Base-by-base conservation (phyloP, 2,797 vertebrate species). In the Danio tinwini region DNA sequence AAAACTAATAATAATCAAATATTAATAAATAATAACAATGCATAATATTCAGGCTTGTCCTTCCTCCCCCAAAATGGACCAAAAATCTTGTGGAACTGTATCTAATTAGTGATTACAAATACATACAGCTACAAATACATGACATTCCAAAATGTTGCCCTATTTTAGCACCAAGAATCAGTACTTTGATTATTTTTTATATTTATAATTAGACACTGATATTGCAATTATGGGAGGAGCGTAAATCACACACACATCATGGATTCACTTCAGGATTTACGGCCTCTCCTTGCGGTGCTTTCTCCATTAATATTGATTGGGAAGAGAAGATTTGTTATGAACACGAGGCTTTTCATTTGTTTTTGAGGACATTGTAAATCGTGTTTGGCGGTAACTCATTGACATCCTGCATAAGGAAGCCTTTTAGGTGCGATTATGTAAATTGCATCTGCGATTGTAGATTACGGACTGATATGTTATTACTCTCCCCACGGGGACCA, bases 121-220 rank as follows among this genome's bases (percentile, higher is more conserved):
- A 29, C 29, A n/a, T n/a, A n/a, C 3, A 29, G 29, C 29, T 29
- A 29, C 29, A 29, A 29, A 29, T 3, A 29, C 29, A 29, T 3
- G 29, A 29, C 29, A 29, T 29, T 29, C 29, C 29, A 29, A 1
- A 29, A 29, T 29, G 29, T 29, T 29, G 29, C 29, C 29, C 29
- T 29, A 29, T 29, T 29, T 29, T 29, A 1, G 29, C 29, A 29
- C 29, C 29, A 29, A 29, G 29, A 29, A 29, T 29, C 29, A 29
- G 29, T 29, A 1, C 29, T 29, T 29, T 29, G 29, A 29, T 29
- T 1, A 29, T 29, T 29, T 29, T 29, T 3, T 29, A 29, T 29
- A 29, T 37, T 62, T 59, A 77, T 84, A 82, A 87, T 87, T 84
- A 81, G 71, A 82, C 82, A 76, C 53, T 53, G 74, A 84, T 78